Conservation (phyloP, 1,140 invertebrate genomes). For the Drosophila funebris region DNA sequence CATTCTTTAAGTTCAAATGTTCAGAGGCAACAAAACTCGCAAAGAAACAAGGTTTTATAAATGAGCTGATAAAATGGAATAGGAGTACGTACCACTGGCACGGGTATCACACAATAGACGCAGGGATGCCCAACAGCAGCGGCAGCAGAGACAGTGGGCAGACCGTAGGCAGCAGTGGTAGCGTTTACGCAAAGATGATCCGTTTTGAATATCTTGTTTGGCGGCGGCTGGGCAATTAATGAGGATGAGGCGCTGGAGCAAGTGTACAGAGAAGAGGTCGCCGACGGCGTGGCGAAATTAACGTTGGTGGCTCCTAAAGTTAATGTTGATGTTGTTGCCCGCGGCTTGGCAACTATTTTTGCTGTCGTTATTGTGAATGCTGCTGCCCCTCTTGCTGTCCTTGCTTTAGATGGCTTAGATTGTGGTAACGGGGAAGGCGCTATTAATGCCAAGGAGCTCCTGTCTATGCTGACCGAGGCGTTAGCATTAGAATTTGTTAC, state of each 20-base stretch:
- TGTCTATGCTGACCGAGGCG: constrained; percentile 84
- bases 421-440: constrained; percentile 32
- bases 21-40: too few species aligned
- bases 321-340: constrained; percentile 33
- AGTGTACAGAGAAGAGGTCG: constrained; percentile 68
- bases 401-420: constrained; percentile 7
- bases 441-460: constrained; percentile 86
- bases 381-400: constrained; percentile 23
- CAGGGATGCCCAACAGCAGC: constrained; percentile 82
- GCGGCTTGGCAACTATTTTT: constrained; percentile 27
- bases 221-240: constrained; percentile 77
- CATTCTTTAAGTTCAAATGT: too few species aligned
- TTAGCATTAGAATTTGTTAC: constrained; percentile 67
- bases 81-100: constrained; percentile 74
- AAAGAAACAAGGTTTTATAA: background rate
- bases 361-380: constrained; percentile 6
- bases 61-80: background rate
- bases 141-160: too few species aligned
- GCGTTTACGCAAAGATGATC: constrained; percentile 79
- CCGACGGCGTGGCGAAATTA: constrained; percentile 50
- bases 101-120: constrained; percentile 81
- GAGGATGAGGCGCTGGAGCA: constrained; percentile 76
- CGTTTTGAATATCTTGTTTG: constrained; percentile 83
- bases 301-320: constrained; percentile 25
- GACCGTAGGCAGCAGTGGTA: constrained; percentile 74